Evolutionary conservation across 2,797 vertebrate species (phyloP), one percentile per base, ranked within the genome.

Genomic region (Eremophila alpestris): DNA sequence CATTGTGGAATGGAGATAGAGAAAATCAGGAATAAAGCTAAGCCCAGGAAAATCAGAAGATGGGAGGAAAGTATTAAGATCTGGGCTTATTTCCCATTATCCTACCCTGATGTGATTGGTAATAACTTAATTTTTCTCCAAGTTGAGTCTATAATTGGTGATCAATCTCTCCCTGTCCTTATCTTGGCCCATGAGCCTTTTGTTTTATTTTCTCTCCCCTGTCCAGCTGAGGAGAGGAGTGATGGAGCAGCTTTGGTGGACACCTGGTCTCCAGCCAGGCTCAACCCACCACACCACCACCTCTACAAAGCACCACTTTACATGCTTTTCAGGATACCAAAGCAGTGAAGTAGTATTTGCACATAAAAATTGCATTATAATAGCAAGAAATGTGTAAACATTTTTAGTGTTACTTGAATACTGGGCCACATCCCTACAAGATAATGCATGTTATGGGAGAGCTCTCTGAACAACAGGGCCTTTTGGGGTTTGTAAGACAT

Each of bases 261-360:
- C 19, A 56, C 54, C 79, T 78, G 67, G 26, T 51, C 60, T 51
- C 73, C 22, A 51, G 73, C 55, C 84, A 83, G 73, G 55, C 43
- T 51, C 73, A 83, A 41, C 55, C 60, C 49, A 73, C 55, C 38
- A 68, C 49, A 78, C 22, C 73, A 87, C 60, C 2, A 2, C 70
- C 83, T 93, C 91, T 96, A 96, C 60, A 87, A 90, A 95, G 92
- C 94, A 95, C 78, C 63, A 83, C 89, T 96, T 95, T 58, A 95
- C 64, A 75, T 40, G 73, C 63, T 83, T 93, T 52, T 87, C 87
- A 90, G 96, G 91, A 96, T 94, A 95, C 77, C 79, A 90, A 86
- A 94, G 73, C 62, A 89, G 85, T 20, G 21, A 91, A 96, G 97
- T 97, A 97, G 97, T 96, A 97, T 94, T 95, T 96, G 96, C 97